Evolutionary conservation across 2,888 invertebrate species (phyloP), one percentile per base, ranked within the genome.

Genomic region (Synanthedon vespiformis): DNA sequence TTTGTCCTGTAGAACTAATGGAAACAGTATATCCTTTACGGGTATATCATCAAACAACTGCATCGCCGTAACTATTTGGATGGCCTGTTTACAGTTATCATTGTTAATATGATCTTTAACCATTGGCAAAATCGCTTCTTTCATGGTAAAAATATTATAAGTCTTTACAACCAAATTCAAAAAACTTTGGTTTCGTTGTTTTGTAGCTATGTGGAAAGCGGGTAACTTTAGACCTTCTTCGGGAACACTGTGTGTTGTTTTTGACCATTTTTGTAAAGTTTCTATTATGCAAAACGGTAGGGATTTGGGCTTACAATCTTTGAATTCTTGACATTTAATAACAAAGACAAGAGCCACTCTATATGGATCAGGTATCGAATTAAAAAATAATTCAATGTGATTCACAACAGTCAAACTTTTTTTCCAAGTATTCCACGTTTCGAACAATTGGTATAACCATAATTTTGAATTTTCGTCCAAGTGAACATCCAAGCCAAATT

Each of bases 1-100:
- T 72, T 94, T 95, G 68, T 95, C 95, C 84, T 96, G 95, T 48
- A 96, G 80, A 61, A 96, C 87, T 52, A 96, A 79, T 0, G 96
- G 96, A 57, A 96, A 86, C 6, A 95, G 70, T 61, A 95, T 88
- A 54, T 92, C 90, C 67, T 93, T 90, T 52, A 94, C 90, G 51
- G 89, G 81, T 70, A 94, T 93, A 53, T 90, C 81, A 56, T 90
- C 81, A 64, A 92, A 92, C 44, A 95, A 73, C 57, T 91, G 87
- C 65, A 95, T 82, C 52, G 91, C 87, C 52, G 91, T 88, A 6
- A 91, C 89, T 78, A 92, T 90, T 67, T 93, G 93, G 40, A 92
- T 92, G 27, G 93, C 95, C 79, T 92, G 92, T 86, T 93, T 94
- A 73, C 91, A 94, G 57, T 84, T 83, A 52, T 86, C 84, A 67